Base-by-base conservation (phyloP, 2,888 invertebrate genomes). In the Celastrina argiolus region DNA sequence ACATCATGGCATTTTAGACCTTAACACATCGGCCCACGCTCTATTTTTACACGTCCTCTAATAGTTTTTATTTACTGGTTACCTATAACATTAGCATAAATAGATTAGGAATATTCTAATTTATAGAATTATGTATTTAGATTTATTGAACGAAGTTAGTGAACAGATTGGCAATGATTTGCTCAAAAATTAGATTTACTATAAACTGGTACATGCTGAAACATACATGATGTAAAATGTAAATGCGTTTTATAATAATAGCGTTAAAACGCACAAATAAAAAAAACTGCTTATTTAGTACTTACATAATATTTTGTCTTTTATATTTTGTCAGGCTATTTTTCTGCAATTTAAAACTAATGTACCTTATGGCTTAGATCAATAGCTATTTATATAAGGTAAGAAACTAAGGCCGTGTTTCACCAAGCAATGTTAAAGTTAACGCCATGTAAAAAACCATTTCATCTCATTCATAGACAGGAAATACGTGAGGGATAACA, bases 261-360 rank as follows among this genome's bases (percentile, higher is more conserved):
- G 22, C 22, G 4, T 51, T 51, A 51, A 12, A 51, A 22, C 22
- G 22, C 51, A 22, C 22, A 51, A 51, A 22, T 16, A 51, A 51
- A 12, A 51, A 12, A 51, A 51, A 51, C 18, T 22, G 5, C 51
- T 51, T 22, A 51, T 7, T 12, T 51, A 51, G 51, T 51, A 10
- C 51, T 51, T 51, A 51, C 51, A 22, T 22, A 51, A 22, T 51
- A 51, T 51, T 45, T 51, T 51, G 22, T 51, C 18, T 51, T 51
- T 22, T 51, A 51, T 1, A 10, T 51, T 22, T 22, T 51, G 12
- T 1, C 10, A 4, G 51, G 22, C 18, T 22, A 12, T 22, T 22
- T 22, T 2, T 6, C 8, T 22, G 51, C 45, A 16, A 45, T 45
- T 45, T 45, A 7, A 45, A 45, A 16, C 16, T 41, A 14, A 12